Conservation (phyloP, 2,797 vertebrate species). For the Sebastes alutus region DNA sequence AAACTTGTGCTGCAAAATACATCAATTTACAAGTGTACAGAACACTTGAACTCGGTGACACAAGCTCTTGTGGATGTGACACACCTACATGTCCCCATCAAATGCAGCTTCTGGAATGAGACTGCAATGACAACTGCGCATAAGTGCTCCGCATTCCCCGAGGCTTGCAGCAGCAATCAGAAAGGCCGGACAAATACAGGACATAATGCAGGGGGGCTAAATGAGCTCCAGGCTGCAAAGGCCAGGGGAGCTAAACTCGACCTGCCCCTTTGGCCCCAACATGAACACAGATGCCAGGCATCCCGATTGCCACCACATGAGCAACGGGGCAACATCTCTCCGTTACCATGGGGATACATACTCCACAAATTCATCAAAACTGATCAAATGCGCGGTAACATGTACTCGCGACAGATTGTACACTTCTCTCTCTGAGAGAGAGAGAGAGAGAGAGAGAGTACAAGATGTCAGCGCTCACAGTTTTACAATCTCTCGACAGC, state of each 20-base stretch:
- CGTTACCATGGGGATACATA: not conserved
- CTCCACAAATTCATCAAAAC: not conserved
- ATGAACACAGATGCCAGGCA: slow-evolving; percentile 37
- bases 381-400: not conserved
- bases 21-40: not conserved
- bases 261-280: slow-evolving; percentile 43
- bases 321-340: not conserved
- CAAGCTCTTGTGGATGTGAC: slow-evolving; percentile 4
- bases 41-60: slow-evolving; percentile 40
- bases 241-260: slow-evolving; percentile 55
- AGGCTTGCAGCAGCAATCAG: slow-evolving; percentile 76
- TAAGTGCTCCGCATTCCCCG: slow-evolving; percentile 59
- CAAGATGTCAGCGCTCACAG: not conserved
- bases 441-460: too few species aligned
- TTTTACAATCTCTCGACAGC: not conserved
- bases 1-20: not conserved
- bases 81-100: slow-evolving; percentile 23
- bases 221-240: slow-evolving; percentile 50
- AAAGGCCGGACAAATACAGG: slow-evolving; percentile 74
- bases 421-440: not conserved
- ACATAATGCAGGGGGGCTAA: slow-evolving; percentile 58
- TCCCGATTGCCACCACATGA: slow-evolving; percentile 37
- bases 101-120: slow-evolving; percentile 51
- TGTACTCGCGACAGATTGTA: not conserved
- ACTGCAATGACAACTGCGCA: slow-evolving; percentile 65